Conservation (phyloP, 2,888 invertebrate genomes). For the Thelaira solivaga region DNA sequence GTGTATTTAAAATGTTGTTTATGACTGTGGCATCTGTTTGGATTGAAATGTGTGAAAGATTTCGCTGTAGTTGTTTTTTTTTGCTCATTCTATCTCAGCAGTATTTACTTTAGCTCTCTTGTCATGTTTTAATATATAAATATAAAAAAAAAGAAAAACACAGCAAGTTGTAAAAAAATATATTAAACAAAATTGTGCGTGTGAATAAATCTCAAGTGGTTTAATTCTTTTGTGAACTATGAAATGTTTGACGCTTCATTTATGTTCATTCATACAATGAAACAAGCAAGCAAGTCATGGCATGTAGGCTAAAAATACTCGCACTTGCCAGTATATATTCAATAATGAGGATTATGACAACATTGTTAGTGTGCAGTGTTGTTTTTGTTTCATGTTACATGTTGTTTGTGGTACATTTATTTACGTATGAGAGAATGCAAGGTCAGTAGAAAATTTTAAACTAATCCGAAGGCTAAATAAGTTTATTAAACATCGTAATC, state of each 20-base stretch:
- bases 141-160: neutral
- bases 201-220: slow-evolving; percentile 60
- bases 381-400: neutral
- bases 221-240: slow-evolving; percentile 42
- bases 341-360: slow-evolving; percentile 36
- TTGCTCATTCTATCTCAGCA: neutral
- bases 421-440: too few relatives aligned
- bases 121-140: neutral
- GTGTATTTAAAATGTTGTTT: slow-evolving; percentile 34
- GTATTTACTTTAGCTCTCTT: slow-evolving; percentile 1
- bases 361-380: neutral
- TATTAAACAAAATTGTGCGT: slow-evolving; percentile 45
- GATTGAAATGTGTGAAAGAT: slow-evolving; percentile 41
- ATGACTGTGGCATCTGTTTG: slow-evolving; percentile 16
- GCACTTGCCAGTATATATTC: neutral
- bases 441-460: neutral
- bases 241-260: slow-evolving; percentile 56
- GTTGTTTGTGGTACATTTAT: too few relatives aligned
- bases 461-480: too few relatives aligned
- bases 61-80: slow-evolving; percentile 20
- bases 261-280: slow-evolving; percentile 51
- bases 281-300: too few relatives aligned
- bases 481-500: too few relatives aligned
- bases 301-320: slow-evolving; percentile 28
- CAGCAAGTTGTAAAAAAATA: neutral